Percentiles rank a stretch among this genome's conserved stretches.
These are phyloP conservation scores for Porites lutea DNA, from an alignment of 64 coral and sea anemone genomes.

Conservation along the genomic window DNA sequence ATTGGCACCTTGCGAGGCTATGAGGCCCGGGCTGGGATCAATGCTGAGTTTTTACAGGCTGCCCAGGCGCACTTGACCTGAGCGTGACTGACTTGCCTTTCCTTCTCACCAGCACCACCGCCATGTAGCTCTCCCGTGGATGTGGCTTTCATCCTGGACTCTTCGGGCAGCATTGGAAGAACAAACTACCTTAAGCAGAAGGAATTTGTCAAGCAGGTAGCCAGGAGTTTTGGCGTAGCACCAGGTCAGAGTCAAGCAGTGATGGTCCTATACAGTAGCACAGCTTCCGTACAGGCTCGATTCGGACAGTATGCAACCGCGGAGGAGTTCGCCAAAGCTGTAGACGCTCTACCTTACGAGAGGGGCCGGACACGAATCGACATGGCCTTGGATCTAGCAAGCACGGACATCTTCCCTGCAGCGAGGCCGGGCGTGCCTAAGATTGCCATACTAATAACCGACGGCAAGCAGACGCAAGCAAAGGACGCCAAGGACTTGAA, in stretches of 20 bases:
- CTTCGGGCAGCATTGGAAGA: too few relatives aligned
- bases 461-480: conserved; percentile 68
- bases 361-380: conserved; percentile 70
- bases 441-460: conserved; percentile 70
- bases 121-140: too few relatives aligned
- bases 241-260: background rate
- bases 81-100: too few relatives aligned
- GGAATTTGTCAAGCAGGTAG: too few relatives aligned
- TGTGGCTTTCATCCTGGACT: too few relatives aligned
- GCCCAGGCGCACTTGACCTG: too few relatives aligned
- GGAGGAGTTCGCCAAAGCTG: conserved; percentile 59
- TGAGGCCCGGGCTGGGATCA: too few relatives aligned
- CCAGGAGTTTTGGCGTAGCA: background rate
- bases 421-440: conserved; percentile 50
- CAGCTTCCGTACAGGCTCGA: conserved; percentile 43
- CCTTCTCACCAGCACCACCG: too few relatives aligned
- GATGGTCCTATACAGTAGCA: conserved; percentile 46
- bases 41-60: too few relatives aligned
- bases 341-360: conserved; percentile 41
- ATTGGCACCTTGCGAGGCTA: too few relatives aligned
- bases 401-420: conserved; percentile 62
- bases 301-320: background rate
- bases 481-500: too few relatives aligned
- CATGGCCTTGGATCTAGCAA: conserved; percentile 46
- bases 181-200: too few relatives aligned